These are phyloP conservation scores for Loripinus fragilis DNA, from an alignment of 2,888 invertebrate genomes.

Conservation along the genomic window DNA sequence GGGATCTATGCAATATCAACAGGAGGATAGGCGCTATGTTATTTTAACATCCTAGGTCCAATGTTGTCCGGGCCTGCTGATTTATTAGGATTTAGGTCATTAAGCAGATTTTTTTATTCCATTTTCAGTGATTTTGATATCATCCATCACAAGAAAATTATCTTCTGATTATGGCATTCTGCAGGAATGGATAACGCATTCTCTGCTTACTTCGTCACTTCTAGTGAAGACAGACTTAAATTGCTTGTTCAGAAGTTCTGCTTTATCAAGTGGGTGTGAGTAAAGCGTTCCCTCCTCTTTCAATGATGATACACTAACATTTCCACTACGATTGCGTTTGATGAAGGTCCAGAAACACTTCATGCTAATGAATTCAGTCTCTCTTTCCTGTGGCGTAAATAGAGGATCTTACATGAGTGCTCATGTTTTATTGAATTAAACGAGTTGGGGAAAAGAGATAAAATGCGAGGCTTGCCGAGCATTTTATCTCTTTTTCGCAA, in stretches of 20 bases:
- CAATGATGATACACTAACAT: conserved; percentile 9
- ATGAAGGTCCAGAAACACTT: conserved; percentile 41
- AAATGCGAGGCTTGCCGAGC: too few relatives aligned
- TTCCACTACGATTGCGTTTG: conserved; percentile 23
- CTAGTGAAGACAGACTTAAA: not conserved
- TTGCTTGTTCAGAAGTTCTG: conserved; percentile 21
- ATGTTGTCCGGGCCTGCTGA: not conserved
- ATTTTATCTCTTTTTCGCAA: too few relatives aligned
- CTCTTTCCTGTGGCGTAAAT: conserved; percentile 24
- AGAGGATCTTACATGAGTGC: too few relatives aligned
- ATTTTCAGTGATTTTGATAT: not conserved
- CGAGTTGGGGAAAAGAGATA: too few relatives aligned
- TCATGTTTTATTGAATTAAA: too few relatives aligned
- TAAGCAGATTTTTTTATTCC: not conserved
- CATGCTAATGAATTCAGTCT: not conserved
- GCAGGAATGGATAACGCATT: not conserved
- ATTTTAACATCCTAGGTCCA: too few relatives aligned
- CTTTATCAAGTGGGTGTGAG: conserved; percentile 15
- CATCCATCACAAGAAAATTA: not conserved
- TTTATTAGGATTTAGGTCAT: not conserved
- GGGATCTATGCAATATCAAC: not conserved
- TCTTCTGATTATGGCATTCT: not conserved
- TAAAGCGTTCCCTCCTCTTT: conserved; percentile 23
- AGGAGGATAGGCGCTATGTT: not conserved
- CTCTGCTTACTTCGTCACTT: not conserved